A percentile compares a stretch with the other conserved stretches of the same genome.
phyloP scores from a whole-genome alignment of 1,140 invertebrate genomes.

The Tetragnatha versicolor region DNA sequence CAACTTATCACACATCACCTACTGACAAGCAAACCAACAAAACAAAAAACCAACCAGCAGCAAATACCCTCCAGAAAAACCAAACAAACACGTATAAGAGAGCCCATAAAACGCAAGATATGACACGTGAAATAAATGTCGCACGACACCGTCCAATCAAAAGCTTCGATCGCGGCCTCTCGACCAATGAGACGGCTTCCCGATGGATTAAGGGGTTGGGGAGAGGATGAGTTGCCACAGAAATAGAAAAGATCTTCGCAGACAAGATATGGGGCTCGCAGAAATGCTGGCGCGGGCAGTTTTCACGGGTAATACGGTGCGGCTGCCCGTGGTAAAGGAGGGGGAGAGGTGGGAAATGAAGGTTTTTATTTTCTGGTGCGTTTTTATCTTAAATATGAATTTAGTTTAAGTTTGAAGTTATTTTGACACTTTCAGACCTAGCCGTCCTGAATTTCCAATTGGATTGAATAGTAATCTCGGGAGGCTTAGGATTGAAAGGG shows the following conservation, averaged over 20 bases:
- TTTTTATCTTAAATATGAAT: no score
- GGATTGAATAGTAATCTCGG: no score
- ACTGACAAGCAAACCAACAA: no score
- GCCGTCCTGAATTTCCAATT: no score
- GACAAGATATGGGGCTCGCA: slow-evolving; percentile 34
- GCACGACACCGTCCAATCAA: slow-evolving; percentile 7
- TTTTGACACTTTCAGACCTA: no score
- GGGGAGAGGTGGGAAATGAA: background rate
- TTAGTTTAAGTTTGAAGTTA: no score
- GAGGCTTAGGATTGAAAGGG: no score
- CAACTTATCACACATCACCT: no score
- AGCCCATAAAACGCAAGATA: background rate
- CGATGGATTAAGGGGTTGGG: background rate
- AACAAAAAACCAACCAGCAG: no score
- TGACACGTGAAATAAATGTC: slow-evolving; percentile 44
- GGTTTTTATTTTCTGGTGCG: slow-evolving; percentile 14
- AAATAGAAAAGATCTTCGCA: slow-evolving; percentile 44
- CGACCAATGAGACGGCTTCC: slow-evolving; percentile 21
- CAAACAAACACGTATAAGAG: background rate
- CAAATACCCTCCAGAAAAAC: background rate
- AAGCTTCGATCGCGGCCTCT: slow-evolving; percentile 9
- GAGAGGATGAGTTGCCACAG: background rate
- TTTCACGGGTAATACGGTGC: slow-evolving; percentile 33
- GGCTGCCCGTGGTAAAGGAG: slow-evolving; percentile 1
- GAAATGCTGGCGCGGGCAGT: slow-evolving; percentile 31